phyloP scores from a whole-genome alignment of 2,888 invertebrate genomes.

The Drosophila leonis region DNA sequence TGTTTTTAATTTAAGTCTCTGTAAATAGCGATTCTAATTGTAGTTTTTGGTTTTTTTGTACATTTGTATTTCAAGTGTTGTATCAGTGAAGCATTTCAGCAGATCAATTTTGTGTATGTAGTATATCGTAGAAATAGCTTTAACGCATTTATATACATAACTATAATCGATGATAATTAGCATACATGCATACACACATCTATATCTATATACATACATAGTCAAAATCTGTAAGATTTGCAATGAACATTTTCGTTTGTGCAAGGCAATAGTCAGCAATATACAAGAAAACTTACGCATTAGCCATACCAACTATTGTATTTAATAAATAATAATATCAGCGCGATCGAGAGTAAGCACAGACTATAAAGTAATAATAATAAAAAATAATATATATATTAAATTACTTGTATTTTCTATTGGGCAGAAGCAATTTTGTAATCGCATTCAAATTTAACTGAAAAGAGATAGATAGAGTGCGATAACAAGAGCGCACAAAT shows the following conservation, averaged over 20 bases:
- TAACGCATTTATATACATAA: constrained; percentile 37
- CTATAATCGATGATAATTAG: constrained; percentile 31
- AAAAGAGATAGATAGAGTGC: not conserved
- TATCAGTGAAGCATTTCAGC: constrained; percentile 73
- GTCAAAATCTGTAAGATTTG: constrained; percentile 78
- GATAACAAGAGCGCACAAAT: not conserved
- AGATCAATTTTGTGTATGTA: constrained; percentile 25
- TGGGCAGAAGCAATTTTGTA: too few species aligned
- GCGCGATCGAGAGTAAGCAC: constrained; percentile 21
- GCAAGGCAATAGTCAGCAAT: constrained; percentile 69
- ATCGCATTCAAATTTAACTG: not conserved
- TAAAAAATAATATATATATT: constrained; percentile 45
- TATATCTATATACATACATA: constrained; percentile 47
- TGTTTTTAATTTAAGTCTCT: constrained; percentile 16
- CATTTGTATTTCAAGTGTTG: constrained; percentile 48
- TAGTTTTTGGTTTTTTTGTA: constrained; percentile 38
- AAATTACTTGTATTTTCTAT: not conserved
- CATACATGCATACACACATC: constrained; percentile 13
- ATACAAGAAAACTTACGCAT: constrained; percentile 42
- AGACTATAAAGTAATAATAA: constrained; percentile 52
- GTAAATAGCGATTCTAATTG: constrained; percentile 42
- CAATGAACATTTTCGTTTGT: constrained; percentile 48
- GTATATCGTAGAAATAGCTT: constrained; percentile 50
- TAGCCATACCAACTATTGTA: constrained; percentile 51
- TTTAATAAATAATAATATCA: constrained; percentile 32